A percentile compares a stretch with the other conserved stretches of the same genome.
These are phyloP conservation scores for Coecobrya sp. DNA, from an alignment of 2,888 invertebrate species.

Conservation along the genomic window DNA sequence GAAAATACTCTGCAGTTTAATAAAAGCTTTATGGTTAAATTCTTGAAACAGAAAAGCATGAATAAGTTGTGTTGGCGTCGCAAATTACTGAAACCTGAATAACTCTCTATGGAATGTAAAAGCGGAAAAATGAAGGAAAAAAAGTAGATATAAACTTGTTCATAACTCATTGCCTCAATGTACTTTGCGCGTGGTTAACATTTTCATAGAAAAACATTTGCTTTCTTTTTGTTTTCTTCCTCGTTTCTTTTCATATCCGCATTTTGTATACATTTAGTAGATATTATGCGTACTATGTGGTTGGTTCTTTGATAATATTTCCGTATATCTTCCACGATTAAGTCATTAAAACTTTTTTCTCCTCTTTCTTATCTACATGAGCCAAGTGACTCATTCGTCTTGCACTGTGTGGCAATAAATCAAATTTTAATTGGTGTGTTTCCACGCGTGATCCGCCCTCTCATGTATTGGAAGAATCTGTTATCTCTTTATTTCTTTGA, in stretches of 20 bases:
- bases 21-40: neutral
- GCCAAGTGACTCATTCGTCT: constrained; percentile 79
- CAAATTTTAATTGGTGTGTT: constrained; percentile 84
- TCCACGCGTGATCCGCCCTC: constrained; percentile 82
- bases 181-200: no score
- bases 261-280: no score
- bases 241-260: no score
- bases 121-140: neutral
- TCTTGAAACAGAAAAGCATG: neutral
- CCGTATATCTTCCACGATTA: constrained; percentile 78
- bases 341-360: constrained; percentile 81
- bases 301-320: constrained; percentile 26
- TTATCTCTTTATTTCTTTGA: constrained; percentile 64
- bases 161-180: no score
- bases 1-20: neutral
- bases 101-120: neutral
- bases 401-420: constrained; percentile 78
- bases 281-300: neutral
- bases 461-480: constrained; percentile 71
- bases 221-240: no score
- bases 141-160: neutral
- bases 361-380: constrained; percentile 67
- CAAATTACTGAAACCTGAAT: constrained; percentile 14
- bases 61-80: neutral
- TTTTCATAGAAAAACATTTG: no score